Percentiles rank a stretch among this genome's conserved stretches.
Evolutionary conservation across 2,113 vertebrate genomes (phyloP).

Genomic region (Gallinago jamesoni): DNA sequence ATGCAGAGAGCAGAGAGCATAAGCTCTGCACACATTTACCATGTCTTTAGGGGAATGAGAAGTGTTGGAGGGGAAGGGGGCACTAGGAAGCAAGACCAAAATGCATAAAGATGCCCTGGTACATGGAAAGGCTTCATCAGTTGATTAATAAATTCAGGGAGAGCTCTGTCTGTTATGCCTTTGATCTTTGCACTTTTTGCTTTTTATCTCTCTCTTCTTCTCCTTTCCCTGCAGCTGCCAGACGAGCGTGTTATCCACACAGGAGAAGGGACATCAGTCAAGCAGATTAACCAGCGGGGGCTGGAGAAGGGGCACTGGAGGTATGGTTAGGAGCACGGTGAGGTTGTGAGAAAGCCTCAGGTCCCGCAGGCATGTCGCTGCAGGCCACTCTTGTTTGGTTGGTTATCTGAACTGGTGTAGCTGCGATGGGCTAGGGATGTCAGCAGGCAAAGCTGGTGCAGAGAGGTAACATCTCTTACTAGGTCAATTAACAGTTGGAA

Average conservation of each 20-base stretch:
- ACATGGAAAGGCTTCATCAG: background rate
- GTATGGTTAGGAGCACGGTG: background rate
- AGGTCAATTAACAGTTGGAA: background rate
- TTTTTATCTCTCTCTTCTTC: background rate
- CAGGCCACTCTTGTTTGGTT: background rate
- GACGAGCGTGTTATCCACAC: background rate
- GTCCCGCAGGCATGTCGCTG: background rate
- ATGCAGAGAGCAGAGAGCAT: background rate
- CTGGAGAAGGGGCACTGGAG: background rate
- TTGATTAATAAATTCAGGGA: background rate
- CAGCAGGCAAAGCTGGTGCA: background rate
- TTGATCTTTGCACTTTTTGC: background rate
- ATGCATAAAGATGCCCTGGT: background rate
- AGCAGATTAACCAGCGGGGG: accelerated
- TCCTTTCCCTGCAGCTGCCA: background rate
- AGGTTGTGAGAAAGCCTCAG: background rate
- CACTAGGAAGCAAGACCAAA: background rate
- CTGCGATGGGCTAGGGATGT: background rate
- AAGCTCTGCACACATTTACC: background rate
- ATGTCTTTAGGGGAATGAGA: background rate
- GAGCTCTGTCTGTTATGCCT: background rate
- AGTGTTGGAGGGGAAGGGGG: background rate
- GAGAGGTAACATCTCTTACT: background rate
- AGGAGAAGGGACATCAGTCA: background rate
- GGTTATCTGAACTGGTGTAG: background rate